Percentiles rank a stretch among this genome's conserved stretches.
Conservation (phyloP, 1,140 invertebrate species). For the Propsilocerus akamusi region DNA sequence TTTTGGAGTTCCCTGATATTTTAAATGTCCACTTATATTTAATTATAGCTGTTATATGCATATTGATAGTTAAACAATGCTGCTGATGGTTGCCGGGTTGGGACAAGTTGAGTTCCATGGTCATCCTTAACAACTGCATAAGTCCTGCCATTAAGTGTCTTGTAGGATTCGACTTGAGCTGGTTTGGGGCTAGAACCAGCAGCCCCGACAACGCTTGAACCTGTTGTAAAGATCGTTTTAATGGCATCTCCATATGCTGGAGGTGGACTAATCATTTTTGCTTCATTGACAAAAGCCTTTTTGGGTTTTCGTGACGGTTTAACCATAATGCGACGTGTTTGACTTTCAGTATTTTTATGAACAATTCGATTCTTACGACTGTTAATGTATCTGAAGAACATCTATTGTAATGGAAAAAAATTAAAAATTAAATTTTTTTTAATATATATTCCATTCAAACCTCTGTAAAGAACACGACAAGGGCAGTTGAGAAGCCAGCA, state of each 20-base stretch:
- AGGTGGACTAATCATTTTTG: not conserved
- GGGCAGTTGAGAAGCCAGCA: conserved; percentile 35
- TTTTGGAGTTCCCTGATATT: too few species aligned
- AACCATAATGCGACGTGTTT: not conserved
- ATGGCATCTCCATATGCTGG: not conserved
- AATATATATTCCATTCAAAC: conserved; percentile 15
- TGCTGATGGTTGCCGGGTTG: conserved; percentile 47
- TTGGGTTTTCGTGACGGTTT: not conserved
- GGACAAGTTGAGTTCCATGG: conserved; percentile 41
- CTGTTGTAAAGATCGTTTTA: conserved; percentile 5
- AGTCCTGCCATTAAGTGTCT: conserved; percentile 41
- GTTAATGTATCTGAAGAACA: not conserved
- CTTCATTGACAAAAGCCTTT: not conserved
- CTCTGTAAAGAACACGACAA: conserved; percentile 42
- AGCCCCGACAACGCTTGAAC: too few species aligned
- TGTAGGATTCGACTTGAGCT: conserved; percentile 28
- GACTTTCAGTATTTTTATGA: not conserved
- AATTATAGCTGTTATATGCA: conserved; percentile 11
- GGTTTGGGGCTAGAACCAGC: conserved; percentile 2
- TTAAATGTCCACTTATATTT: too few species aligned
- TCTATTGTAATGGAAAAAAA: not conserved
- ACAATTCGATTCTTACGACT: not conserved
- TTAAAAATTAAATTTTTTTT: too few species aligned
- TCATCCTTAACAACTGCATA: conserved; percentile 41
- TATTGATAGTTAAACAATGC: conserved; percentile 43